These are phyloP conservation scores for Andrena dorsata DNA, from an alignment of 2,888 invertebrate species.

Conservation along the genomic window DNA sequence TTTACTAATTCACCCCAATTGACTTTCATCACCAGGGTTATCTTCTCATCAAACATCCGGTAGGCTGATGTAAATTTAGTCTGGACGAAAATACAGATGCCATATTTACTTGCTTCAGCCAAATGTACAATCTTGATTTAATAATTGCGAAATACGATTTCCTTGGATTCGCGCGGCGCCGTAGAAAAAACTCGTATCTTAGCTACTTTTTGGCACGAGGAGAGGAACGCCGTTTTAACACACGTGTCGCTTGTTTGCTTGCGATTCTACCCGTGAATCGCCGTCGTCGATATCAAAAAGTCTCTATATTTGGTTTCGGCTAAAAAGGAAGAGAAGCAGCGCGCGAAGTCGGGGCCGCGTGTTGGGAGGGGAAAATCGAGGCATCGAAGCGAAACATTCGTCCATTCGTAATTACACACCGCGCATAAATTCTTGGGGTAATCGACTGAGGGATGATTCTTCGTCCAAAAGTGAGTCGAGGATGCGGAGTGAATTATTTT, in stretches of 20 bases:
- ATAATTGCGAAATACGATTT: not conserved
- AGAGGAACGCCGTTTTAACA: constrained; percentile 73
- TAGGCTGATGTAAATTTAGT: too few species aligned
- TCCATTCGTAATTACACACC: not conserved
- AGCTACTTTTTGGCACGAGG: constrained; percentile 74
- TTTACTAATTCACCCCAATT: too few species aligned
- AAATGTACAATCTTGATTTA: not conserved
- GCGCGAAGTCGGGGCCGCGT: constrained; percentile 26
- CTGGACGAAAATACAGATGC: too few species aligned
- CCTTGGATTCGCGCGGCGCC: constrained; percentile 65
- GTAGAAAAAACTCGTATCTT: constrained; percentile 67
- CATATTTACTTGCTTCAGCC: not conserved
- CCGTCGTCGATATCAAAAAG: constrained; percentile 63
- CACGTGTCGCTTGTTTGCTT: constrained; percentile 49
- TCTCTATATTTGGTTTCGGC: constrained; percentile 53
- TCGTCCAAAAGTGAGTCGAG: not conserved
- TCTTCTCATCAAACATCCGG: too few species aligned
- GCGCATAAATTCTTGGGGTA: not conserved
- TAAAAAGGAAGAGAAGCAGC: constrained; percentile 54
- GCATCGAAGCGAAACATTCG: not conserved
- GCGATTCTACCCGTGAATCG: constrained; percentile 50
- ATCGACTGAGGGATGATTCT: not conserved
- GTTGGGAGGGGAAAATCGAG: not conserved
- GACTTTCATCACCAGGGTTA: too few species aligned
- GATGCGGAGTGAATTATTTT: not conserved